Conservation (phyloP, 2,888 invertebrate genomes). For the Odontocerum albicorne region DNA sequence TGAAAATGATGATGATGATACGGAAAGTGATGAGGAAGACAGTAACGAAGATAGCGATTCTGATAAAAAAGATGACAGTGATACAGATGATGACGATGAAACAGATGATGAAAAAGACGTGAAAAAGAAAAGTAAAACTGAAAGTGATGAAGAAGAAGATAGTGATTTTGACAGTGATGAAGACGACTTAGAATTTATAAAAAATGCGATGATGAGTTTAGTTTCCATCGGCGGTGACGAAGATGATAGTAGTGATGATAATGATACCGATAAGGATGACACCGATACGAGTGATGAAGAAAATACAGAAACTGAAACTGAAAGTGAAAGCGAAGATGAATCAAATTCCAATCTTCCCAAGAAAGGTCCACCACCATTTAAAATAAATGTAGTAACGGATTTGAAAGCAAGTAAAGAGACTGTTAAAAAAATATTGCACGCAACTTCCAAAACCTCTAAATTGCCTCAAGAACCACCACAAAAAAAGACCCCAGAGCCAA, state of each 20-base stretch:
- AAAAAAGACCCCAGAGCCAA: slow-evolving; percentile 20
- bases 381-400: slow-evolving; percentile 21
- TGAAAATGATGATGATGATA: slow-evolving; percentile 37
- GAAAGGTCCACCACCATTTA: no score
- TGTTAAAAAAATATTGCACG: slow-evolving; percentile 2
- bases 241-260: slow-evolving; percentile 38
- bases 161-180: slow-evolving; percentile 33
- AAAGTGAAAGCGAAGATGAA: slow-evolving; percentile 31
- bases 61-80: slow-evolving; percentile 35
- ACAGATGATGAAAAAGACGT: slow-evolving; percentile 15
- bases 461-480: not conserved
- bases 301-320: slow-evolving; percentile 32
- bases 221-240: no score
- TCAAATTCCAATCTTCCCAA: no score
- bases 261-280: slow-evolving; percentile 36
- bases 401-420: slow-evolving; percentile 11
- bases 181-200: slow-evolving; percentile 28
- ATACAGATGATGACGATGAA: slow-evolving; percentile 24
- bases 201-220: no score
- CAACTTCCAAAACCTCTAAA: slow-evolving; percentile 5
- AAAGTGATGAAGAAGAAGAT: slow-evolving; percentile 13
- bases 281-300: slow-evolving; percentile 37
- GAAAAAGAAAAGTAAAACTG: not conserved
- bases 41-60: slow-evolving; percentile 27
- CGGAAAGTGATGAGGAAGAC: slow-evolving; percentile 32